Percentiles rank a stretch among this genome's conserved stretches.
phyloP scores from a whole-genome alignment of 2,113 vertebrate genomes.

The Sylvicapra grimmia region DNA sequence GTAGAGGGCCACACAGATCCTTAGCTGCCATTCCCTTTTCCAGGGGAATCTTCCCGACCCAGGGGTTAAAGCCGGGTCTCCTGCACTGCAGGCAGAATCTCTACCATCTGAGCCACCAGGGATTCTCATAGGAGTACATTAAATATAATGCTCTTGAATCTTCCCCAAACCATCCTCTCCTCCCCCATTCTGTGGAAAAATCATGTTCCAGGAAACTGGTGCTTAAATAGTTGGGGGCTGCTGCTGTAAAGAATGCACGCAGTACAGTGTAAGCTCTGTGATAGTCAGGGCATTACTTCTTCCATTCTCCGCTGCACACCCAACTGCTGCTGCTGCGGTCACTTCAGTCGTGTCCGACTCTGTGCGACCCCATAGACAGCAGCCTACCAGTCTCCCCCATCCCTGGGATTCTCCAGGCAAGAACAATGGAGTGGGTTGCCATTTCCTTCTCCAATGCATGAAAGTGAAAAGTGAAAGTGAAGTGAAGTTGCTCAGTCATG shows the following conservation, averaged over 20 bases:
- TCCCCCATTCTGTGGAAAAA: not conserved
- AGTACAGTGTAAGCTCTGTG: fast-evolving
- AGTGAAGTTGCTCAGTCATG: no score
- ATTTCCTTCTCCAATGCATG: no score
- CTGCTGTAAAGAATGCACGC: fast-evolving
- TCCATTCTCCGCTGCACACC: not conserved
- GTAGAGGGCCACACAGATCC: not conserved
- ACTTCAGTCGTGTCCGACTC: no score
- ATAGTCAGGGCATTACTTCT: not conserved
- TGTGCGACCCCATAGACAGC: no score
- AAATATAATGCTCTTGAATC: not conserved
- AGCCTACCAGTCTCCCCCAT: no score
- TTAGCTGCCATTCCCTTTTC: not conserved
- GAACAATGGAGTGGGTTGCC: no score
- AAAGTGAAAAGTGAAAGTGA: no score
- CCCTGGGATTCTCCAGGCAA: no score
- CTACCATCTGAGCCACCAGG: not conserved
- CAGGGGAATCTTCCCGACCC: fast-evolving
- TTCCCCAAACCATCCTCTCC: not conserved
- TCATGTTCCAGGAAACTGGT: not conserved
- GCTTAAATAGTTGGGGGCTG: not conserved
- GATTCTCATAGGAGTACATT: not conserved
- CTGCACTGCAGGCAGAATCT: not conserved
- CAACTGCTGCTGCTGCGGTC: no score
- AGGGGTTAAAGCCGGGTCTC: not conserved